A percentile compares a stretch with the other conserved stretches of the same genome.
Conservation (phyloP, 2,113 vertebrate genomes). For the Chelonoidis abingdonii region DNA sequence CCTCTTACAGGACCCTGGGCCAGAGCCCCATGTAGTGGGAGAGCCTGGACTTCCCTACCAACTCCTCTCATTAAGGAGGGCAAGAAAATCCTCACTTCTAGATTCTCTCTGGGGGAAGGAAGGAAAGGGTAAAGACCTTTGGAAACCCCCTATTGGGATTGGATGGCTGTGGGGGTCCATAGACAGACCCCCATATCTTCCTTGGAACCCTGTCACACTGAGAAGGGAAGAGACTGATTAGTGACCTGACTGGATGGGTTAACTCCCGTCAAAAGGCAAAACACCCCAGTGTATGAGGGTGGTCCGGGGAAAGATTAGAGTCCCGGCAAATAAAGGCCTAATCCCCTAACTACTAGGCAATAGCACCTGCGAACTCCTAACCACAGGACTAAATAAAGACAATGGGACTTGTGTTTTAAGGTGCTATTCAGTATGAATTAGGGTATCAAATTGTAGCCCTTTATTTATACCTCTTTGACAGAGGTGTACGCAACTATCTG, state of each 20-base stretch:
- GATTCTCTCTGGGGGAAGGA: not conserved
- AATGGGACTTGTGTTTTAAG: not conserved
- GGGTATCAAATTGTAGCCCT: not conserved
- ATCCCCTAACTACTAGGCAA: not conserved
- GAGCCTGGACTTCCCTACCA: no score
- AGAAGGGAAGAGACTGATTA: not conserved
- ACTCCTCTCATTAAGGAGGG: no score
- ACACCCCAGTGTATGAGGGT: not conserved
- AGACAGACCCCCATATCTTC: not conserved
- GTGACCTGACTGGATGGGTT: not conserved
- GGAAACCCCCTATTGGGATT: not conserved
- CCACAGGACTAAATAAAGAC: accelerated
- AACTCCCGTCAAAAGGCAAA: not conserved
- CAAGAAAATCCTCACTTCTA: not conserved
- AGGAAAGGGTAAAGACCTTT: no score
- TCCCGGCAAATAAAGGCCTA: not conserved
- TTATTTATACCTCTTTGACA: not conserved
- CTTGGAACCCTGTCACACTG: not conserved
- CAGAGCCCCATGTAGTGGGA: no score
- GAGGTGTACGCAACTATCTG: not conserved
- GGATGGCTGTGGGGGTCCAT: not conserved
- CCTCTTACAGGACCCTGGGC: no score
- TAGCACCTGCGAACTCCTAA: not conserved
- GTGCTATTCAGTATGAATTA: not conserved
- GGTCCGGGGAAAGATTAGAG: not conserved